Conservation (phyloP, 2,113 vertebrate species). For the Halcyon senegalensis region DNA sequence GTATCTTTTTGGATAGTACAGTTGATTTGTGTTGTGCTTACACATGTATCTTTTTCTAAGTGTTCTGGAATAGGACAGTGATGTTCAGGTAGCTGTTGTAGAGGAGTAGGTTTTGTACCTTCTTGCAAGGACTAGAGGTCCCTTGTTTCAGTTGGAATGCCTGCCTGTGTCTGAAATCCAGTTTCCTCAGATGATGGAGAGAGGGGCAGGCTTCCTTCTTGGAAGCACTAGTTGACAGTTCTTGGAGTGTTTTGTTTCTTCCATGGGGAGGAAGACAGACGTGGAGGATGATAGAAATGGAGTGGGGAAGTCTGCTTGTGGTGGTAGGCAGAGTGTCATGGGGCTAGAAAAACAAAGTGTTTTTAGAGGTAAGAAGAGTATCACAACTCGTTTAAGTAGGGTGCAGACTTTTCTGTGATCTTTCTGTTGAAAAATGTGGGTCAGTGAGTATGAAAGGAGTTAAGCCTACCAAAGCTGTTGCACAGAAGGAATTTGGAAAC, state of each 20-base stretch:
- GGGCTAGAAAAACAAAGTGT: neutral
- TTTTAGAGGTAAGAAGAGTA: neutral
- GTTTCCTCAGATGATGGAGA: neutral
- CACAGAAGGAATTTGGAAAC: constrained; percentile 36
- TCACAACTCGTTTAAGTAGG: neutral
- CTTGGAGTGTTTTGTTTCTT: neutral
- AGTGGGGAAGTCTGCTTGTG: neutral
- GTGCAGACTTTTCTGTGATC: neutral
- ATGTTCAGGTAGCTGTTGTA: neutral
- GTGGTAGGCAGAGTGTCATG: neutral
- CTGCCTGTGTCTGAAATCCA: neutral
- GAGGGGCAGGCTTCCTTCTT: neutral
- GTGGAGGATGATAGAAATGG: neutral
- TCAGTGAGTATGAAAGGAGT: constrained; percentile 2
- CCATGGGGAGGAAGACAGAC: neutral
- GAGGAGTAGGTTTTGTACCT: neutral
- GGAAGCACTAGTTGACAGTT: neutral
- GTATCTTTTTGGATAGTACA: neutral
- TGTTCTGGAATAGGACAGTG: neutral
- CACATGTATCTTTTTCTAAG: neutral
- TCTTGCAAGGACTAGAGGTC: neutral
- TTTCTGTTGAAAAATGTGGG: neutral
- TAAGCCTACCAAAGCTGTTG: neutral
- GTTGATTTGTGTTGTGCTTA: neutral
- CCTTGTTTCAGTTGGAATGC: neutral